These are phyloP conservation scores for Nyctibius grandis DNA, from an alignment of 2,797 vertebrate genomes.

Conservation along the genomic window DNA sequence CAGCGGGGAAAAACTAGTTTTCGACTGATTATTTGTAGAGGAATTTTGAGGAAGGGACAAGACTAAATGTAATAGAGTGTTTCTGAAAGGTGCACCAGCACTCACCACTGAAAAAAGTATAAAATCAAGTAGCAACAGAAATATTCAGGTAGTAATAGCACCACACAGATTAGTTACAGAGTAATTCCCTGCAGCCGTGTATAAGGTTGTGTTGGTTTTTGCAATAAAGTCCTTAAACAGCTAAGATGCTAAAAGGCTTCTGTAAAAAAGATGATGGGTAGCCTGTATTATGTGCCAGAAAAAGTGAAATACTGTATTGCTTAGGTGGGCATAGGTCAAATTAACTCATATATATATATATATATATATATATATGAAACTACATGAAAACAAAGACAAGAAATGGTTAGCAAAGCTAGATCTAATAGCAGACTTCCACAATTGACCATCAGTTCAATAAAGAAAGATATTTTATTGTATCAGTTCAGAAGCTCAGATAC, in stretches of 20 bases:
- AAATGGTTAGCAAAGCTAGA: background rate
- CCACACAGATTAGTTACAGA: background rate
- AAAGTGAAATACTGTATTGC: background rate
- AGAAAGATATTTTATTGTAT: background rate
- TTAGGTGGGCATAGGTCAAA: background rate
- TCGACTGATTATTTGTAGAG: background rate
- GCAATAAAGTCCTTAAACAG: background rate
- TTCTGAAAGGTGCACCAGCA: background rate
- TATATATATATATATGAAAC: background rate
- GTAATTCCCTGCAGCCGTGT: background rate
- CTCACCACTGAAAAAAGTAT: background rate
- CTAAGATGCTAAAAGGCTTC: background rate
- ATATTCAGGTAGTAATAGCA: background rate
- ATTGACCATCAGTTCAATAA: background rate
- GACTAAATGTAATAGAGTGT: background rate
- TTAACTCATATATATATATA: background rate
- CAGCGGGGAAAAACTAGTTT: background rate
- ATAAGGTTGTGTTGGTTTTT: background rate
- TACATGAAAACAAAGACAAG: background rate
- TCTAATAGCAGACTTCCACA: background rate
- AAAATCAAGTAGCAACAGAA: background rate
- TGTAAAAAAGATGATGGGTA: background rate
- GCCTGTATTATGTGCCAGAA: background rate
- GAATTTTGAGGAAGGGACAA: background rate
- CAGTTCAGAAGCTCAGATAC: background rate